Base-by-base conservation (phyloP, 1,140 invertebrate species). In the Lamellibrachia luymesi region DNA sequence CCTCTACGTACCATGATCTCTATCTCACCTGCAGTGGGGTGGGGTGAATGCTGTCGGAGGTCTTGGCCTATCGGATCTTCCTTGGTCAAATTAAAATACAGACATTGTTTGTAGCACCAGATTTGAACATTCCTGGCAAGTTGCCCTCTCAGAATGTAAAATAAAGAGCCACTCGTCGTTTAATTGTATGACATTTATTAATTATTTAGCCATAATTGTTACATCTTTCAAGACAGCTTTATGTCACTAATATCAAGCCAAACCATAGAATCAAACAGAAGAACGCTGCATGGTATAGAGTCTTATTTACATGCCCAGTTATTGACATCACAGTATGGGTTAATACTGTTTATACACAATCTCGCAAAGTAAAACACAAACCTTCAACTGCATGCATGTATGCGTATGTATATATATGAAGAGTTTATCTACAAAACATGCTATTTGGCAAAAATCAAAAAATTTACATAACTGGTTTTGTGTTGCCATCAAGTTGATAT, bases 121-220 rank as follows among this genome's bases (percentile, higher is more conserved):
- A 38, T 38, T 38, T 38, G 38, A 80, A 80, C 64, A 22, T 80
- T 10, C 64, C 64, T 80, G 17, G 8, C 64, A 80, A 80, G 6
- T 80, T 80, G 13, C 25, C 64, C 17, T 22, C 25, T 80, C 64
- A 38, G 38, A 38, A 38, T 80, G 64, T 6, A 22, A 22, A 80
- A 80, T 80, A 80, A 80, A 80, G 64, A 80, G 25, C 52, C 52
- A 56, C 13, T 22, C 64, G 25, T 38, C 64, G 17, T 80, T 80
- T 80, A 80, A 80, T 80, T 80, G 64, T 80, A 80, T 80, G 17
- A 80, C 64, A 80, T 80, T 80, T 80, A 80, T 80, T 80, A 80
- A 80, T 80, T 80, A 80, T 80, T 80, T 80, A 80, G 64, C 64
- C 64, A 80, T 80, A 80, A 80, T 80, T 22, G 64, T 22, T 80